These are phyloP conservation scores for Gryllus longicercus DNA, from an alignment of 2,888 invertebrate genomes.

Conservation along the genomic window DNA sequence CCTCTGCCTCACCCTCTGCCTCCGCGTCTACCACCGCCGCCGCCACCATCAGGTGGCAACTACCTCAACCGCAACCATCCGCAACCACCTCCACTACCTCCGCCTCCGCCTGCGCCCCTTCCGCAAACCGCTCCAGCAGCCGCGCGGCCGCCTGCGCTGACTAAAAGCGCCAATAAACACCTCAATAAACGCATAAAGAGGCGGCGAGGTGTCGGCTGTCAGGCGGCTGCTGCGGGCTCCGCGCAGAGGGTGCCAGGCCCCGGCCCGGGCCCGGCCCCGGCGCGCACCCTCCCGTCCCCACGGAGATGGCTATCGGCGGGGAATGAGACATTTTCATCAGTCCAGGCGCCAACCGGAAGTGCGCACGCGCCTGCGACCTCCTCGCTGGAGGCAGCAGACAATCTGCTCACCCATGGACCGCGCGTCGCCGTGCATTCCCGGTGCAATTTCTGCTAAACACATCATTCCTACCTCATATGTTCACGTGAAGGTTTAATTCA, in stretches of 20 bases:
- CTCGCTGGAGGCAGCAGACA: too few species aligned
- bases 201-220: not conserved
- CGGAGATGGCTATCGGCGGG: not conserved
- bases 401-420: too few species aligned
- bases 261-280: not conserved
- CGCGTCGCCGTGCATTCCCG: too few species aligned
- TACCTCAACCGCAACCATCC: not conserved
- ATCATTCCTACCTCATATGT: too few species aligned
- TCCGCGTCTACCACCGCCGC: not conserved
- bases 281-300: not conserved
- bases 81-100: not conserved
- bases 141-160: not conserved
- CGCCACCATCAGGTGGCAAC: not conserved
- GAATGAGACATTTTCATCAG: too few species aligned
- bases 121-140: not conserved
- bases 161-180: constrained; percentile 17
- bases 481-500: too few species aligned
- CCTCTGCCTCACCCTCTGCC: not conserved
- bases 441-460: too few species aligned
- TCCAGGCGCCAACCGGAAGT: too few species aligned
- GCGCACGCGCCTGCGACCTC: too few species aligned
- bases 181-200: not conserved
- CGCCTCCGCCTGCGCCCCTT: not conserved
- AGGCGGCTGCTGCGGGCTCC: not conserved
- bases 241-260: not conserved